Conservation (phyloP, 2,113 vertebrate species). For the Pyxicephalus adspersus region DNA sequence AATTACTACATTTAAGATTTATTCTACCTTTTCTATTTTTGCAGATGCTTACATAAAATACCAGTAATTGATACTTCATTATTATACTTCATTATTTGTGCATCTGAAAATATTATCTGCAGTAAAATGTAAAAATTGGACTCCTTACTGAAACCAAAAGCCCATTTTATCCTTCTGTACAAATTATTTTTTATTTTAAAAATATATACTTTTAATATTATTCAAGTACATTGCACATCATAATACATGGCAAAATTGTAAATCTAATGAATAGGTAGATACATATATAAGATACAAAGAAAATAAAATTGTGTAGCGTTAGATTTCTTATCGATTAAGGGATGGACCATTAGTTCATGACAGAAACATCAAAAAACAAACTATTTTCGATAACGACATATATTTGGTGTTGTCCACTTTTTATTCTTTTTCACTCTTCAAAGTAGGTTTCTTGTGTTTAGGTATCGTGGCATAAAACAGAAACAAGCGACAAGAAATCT, state of each 20-base stretch:
- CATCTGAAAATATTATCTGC: too few relatives aligned
- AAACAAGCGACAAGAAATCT: constrained; percentile 1
- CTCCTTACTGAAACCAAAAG: not conserved
- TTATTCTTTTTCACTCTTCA: not conserved
- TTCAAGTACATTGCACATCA: constrained; percentile 38
- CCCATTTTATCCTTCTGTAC: not conserved
- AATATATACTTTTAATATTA: constrained; percentile 48
- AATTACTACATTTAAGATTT: too few relatives aligned
- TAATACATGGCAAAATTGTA: constrained; percentile 39
- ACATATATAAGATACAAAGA: constrained; percentile 24
- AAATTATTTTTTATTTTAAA: constrained; percentile 24
- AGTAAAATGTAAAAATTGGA: not conserved
- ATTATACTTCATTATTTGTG: too few relatives aligned
- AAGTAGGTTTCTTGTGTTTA: constrained; percentile 23
- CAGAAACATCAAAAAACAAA: constrained; percentile 2
- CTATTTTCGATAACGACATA: not conserved
- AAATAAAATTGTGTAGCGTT: constrained; percentile 25
- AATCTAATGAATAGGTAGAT: constrained; percentile 36
- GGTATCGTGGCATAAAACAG: constrained; percentile 10
- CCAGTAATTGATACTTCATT: too few relatives aligned
- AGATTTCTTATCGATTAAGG: constrained; percentile 25
- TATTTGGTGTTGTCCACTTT: not conserved
- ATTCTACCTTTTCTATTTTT: too few relatives aligned
- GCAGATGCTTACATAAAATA: too few relatives aligned
- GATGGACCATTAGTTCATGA: constrained; percentile 1